Percentiles rank a stretch among this genome's conserved stretches.
phyloP scores from a whole-genome alignment of 2,888 invertebrate species.

The Noctua pronuba region DNA sequence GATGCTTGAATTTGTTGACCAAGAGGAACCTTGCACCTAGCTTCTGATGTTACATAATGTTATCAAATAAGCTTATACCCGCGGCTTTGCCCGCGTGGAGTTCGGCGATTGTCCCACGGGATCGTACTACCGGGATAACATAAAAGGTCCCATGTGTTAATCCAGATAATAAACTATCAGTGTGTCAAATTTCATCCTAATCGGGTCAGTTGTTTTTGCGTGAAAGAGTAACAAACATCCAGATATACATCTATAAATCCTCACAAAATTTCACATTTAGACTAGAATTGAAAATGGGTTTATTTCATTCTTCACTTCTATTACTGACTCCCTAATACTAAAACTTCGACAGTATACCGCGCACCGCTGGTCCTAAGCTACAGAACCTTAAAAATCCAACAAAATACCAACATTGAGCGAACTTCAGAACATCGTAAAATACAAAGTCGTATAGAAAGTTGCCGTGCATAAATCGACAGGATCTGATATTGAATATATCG shows the following conservation, averaged over 20 bases:
- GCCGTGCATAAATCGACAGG: constrained; percentile 66
- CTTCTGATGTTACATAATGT: background rate
- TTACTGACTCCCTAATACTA: background rate
- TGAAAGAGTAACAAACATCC: no score
- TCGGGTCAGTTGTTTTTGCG: no score
- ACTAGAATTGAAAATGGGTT: background rate
- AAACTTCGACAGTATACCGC: constrained; percentile 10
- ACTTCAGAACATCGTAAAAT: constrained; percentile 65
- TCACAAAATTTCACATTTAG: no score
- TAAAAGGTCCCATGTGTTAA: no score
- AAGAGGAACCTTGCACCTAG: background rate
- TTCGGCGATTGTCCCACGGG: no score
- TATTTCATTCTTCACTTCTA: background rate
- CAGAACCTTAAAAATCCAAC: constrained; percentile 32
- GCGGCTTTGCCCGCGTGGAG: no score
- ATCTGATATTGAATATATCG: constrained; percentile 72
- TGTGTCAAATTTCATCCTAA: no score
- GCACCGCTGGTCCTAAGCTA: background rate
- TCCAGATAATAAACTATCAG: no score
- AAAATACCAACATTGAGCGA: constrained; percentile 37
- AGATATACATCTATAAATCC: no score
- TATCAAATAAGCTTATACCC: no score
- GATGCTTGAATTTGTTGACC: background rate
- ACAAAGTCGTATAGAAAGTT: constrained; percentile 69
- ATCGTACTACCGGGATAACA: no score